phyloP scores from a whole-genome alignment of 2,888 invertebrate species.

The Smittia aterrima region DNA sequence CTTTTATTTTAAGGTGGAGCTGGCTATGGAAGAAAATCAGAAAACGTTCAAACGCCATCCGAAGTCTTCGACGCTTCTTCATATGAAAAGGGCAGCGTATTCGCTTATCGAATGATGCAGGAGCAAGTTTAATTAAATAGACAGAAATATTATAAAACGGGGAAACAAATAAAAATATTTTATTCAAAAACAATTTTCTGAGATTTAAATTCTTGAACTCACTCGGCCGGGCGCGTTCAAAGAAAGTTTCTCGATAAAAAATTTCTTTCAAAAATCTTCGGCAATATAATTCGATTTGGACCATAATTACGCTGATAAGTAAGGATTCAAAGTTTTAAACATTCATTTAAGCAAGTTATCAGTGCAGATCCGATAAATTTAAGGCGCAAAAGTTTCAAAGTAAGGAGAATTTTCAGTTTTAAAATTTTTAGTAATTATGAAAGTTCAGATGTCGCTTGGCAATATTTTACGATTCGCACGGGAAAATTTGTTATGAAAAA shows the following conservation, averaged over 20 bases:
- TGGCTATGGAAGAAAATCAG: slow-evolving; percentile 65
- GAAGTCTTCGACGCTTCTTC: slow-evolving; percentile 51
- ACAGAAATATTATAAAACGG: too few species aligned
- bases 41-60: background rate
- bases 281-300: too few species aligned
- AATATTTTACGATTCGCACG: too few species aligned
- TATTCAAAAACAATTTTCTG: background rate
- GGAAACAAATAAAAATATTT: background rate
- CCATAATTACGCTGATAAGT: background rate
- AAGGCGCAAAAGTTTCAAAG: background rate
- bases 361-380: background rate
- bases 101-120: slow-evolving; percentile 72
- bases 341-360: background rate
- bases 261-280: too few species aligned
- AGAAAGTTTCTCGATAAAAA: too few species aligned
- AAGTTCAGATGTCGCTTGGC: background rate
- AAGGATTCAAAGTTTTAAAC: background rate
- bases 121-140: slow-evolving; percentile 61
- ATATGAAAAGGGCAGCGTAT: slow-evolving; percentile 72
- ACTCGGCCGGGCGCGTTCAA: too few species aligned
- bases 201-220: background rate
- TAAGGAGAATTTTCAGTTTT: background rate
- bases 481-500: too few species aligned
- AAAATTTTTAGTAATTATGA: background rate
- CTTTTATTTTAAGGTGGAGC: slow-evolving; percentile 64